Evolutionary conservation across 2,888 invertebrate genomes (phyloP).

Genomic region (Apodemia zela): DNA sequence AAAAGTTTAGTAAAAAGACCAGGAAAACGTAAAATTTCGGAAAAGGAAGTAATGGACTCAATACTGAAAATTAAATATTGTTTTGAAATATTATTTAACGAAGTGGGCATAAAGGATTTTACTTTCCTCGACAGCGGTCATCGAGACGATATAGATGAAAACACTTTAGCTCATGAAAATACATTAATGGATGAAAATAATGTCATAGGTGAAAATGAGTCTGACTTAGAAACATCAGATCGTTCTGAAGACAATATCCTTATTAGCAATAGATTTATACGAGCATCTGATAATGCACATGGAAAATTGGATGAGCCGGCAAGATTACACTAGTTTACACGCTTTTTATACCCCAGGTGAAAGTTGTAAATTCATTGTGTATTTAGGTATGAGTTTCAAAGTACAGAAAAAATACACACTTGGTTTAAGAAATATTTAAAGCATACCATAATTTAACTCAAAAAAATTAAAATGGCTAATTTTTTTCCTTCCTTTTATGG

Average conservation of each 20-base stretch:
- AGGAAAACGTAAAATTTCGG: background rate
- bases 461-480: no score
- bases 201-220: background rate
- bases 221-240: slow-evolving; percentile 3
- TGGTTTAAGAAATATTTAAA: background rate
- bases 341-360: background rate
- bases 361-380: background rate
- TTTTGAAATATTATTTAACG: slow-evolving; percentile 5
- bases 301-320: background rate
- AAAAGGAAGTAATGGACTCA: slow-evolving; percentile 3
- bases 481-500: no score
- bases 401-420: background rate
- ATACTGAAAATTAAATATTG: slow-evolving; percentile 10
- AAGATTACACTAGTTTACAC: slow-evolving; percentile 1
- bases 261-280: slow-evolving; percentile 3
- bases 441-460: no score
- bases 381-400: background rate
- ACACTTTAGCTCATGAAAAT: background rate
- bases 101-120: background rate
- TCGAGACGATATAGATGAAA: background rate
- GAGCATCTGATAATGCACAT: background rate
- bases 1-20: background rate
- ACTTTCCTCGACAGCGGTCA: background rate
- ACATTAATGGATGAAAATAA: background rate
- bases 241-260: slow-evolving; percentile 9